Conservation (phyloP, 2,113 vertebrate genomes). For the Rhinoderma darwinii region DNA sequence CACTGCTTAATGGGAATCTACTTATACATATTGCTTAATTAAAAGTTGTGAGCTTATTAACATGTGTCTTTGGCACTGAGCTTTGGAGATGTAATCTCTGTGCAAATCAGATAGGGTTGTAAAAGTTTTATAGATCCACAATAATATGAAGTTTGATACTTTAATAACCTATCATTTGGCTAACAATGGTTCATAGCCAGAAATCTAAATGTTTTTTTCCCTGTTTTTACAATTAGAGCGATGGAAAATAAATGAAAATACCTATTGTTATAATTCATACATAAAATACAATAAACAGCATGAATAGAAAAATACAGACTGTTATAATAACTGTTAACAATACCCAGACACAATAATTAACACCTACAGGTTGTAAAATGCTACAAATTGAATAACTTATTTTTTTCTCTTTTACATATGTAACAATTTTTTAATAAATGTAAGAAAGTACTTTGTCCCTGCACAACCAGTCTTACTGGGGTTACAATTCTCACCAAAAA, state of each 20-base stretch:
- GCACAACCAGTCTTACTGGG: too few species aligned
- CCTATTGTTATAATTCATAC: background rate
- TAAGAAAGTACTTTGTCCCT: too few species aligned
- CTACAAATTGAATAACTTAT: too few species aligned
- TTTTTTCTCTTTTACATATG: too few species aligned
- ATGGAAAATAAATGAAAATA: background rate
- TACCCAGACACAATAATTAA: background rate
- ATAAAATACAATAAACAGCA: background rate
- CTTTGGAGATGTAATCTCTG: conserved; percentile 84
- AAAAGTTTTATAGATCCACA: conserved; percentile 98
- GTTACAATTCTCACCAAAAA: too few species aligned
- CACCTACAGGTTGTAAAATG: too few species aligned
- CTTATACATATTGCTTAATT: conserved; percentile 99
- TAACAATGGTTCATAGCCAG: conserved; percentile 77
- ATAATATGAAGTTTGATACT: conserved; percentile 89
- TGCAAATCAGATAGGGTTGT: conserved; percentile 86
- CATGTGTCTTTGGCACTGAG: conserved; percentile 95
- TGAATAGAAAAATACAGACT: background rate
- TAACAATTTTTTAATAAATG: too few species aligned
- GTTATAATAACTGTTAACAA: background rate
- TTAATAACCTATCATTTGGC: conserved; percentile 85
- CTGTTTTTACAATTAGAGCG: conserved; percentile 56
- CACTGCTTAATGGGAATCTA: conserved; percentile 97
- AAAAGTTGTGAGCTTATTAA: conserved; percentile 99
- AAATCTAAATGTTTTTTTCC: conserved; percentile 59